Base-by-base conservation (phyloP, 2,888 invertebrate species). In the Furcula furcula region DNA sequence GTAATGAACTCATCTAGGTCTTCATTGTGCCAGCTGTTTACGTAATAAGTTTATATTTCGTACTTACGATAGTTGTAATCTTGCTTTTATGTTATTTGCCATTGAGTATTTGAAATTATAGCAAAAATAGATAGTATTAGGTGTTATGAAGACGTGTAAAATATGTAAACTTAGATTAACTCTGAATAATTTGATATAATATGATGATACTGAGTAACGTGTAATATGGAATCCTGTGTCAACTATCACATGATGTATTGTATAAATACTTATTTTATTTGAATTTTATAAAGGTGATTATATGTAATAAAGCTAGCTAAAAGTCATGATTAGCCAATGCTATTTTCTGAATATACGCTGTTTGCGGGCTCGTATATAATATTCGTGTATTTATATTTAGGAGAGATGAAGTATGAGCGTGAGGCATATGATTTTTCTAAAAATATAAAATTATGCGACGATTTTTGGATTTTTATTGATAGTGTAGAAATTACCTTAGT, bases 21-120 rank as follows among this genome's bases (percentile, higher is more conserved):
- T 86, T 87, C 86, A 79, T 84, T 81, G 88, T 88, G 88, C 88
- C 88, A 88, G 83, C 85, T 79, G 76, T 79, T 80, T 80, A 81
- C 73, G 67, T 73, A 69, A 77, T 86, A 84, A 86, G 85, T 69
- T 74, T 74, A 52, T 56, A 52, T 80, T 77, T 85, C 82, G 86
- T 87, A 87, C 87, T 87, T 87, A 86, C 76, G 52, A 76, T 85
- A 80, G 76, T 71, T 77, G 71, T 78, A 80, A 68, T 73, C 70
- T 76, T 84, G 83, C 81, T 83, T 80, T 79, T 75, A 74, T 76
- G 76, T 77, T 79, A 79, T 79, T 78, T 68, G 75, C 80, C 75
- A 76, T 73, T 66, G 67, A 66, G 57, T 77, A 69, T 75, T 79
- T 74, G 76, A 77, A 83, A 80, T 83, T 83, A 82, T 82, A 83